A percentile compares a stretch with the other conserved stretches of the same genome.
Conservation (phyloP, 2,888 invertebrate genomes). For the Watsonalla cultraria region DNA sequence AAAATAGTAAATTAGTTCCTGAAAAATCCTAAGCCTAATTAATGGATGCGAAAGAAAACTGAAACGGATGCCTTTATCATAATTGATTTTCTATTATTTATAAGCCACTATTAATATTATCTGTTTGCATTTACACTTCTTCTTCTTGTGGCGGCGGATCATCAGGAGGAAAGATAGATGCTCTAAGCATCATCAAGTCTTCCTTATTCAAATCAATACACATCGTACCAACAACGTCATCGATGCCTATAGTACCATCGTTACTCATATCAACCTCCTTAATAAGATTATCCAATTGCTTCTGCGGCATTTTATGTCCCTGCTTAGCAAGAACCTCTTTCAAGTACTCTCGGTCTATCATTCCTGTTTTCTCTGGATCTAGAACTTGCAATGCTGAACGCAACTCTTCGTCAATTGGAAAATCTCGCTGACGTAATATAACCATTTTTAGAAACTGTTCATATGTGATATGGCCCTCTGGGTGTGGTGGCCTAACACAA, state of each 20-base stretch:
- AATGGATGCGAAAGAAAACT: no score
- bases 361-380: constrained; percentile 50
- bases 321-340: constrained; percentile 48
- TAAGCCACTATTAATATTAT: background rate
- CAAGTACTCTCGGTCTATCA: constrained; percentile 50
- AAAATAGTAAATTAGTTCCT: no score
- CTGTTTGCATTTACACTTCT: constrained; percentile 5
- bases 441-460: constrained; percentile 67
- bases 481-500: constrained; percentile 59
- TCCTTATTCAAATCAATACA: constrained; percentile 64
- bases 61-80: no score
- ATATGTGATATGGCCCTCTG: constrained; percentile 55
- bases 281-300: constrained; percentile 50
- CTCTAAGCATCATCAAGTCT: constrained; percentile 50
- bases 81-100: no score
- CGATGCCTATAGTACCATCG: constrained; percentile 64
- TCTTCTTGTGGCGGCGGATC: constrained; percentile 11
- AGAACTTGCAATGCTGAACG: constrained; percentile 51
- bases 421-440: constrained; percentile 54
- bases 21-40: no score
- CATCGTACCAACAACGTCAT: constrained; percentile 67
- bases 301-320: constrained; percentile 55
- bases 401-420: constrained; percentile 57
- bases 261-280: constrained; percentile 66
- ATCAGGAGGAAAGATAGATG: constrained; percentile 30